Conservation (phyloP, 2,888 invertebrate genomes). For the Pandemis cinnamomeana region DNA sequence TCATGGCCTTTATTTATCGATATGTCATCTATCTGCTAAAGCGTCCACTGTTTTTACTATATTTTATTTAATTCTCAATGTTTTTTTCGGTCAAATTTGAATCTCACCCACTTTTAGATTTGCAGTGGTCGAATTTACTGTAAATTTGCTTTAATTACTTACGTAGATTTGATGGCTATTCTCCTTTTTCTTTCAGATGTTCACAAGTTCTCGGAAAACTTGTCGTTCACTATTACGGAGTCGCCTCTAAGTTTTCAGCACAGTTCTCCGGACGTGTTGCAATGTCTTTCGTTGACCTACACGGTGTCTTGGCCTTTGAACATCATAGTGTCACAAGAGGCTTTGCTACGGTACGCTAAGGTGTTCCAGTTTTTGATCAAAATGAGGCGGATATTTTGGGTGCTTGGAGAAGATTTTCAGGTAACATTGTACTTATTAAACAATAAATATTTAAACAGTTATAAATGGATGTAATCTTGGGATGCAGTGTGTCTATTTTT, state of each 20-base stretch:
- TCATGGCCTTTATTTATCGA: too few relatives aligned
- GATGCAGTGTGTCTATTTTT: too few relatives aligned
- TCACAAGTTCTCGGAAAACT: conserved; percentile 85
- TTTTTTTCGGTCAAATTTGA: too few relatives aligned
- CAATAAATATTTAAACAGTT: too few relatives aligned
- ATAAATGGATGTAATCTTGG: too few relatives aligned
- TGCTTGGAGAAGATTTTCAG: conserved; percentile 88
- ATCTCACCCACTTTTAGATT: too few relatives aligned
- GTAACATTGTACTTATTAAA: conserved; percentile 53
- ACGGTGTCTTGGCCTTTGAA: conserved; percentile 91
- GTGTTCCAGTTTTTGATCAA: conserved; percentile 91
- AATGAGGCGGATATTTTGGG: conserved; percentile 90
- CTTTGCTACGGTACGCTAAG: conserved; percentile 88
- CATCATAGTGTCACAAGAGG: conserved; percentile 89
- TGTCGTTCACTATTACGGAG: conserved; percentile 86
- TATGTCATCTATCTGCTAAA: too few relatives aligned
- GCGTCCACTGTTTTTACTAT: too few relatives aligned
- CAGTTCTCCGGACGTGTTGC: conserved; percentile 87
- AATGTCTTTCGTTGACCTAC: conserved; percentile 88
- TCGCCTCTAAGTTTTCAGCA: conserved; percentile 86
- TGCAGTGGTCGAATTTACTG: too few relatives aligned
- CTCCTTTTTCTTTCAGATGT: conserved; percentile 66
- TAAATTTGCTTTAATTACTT: too few relatives aligned
- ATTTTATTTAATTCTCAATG: too few relatives aligned
- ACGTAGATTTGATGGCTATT: too few relatives aligned